A percentile compares a stretch with the other conserved stretches of the same genome.
Evolutionary conservation across 2,888 invertebrate genomes (phyloP).

Genomic region (Heliothis peltigera): DNA sequence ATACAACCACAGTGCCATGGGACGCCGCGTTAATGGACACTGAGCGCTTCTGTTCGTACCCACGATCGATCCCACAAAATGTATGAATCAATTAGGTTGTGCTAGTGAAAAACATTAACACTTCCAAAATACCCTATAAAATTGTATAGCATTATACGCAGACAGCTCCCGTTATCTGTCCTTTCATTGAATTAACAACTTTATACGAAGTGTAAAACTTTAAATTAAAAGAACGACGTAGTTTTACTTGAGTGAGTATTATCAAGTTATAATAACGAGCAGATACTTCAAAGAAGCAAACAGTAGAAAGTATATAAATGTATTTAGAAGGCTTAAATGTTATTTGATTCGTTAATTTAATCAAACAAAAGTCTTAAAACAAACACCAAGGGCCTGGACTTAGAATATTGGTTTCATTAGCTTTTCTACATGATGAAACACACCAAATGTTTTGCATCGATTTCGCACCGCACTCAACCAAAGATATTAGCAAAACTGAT

Average conservation of each 20-base stretch:
- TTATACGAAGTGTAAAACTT: constrained; percentile 59
- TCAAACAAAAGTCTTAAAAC: not conserved
- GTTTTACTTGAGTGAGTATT: constrained; percentile 41
- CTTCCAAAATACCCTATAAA: constrained; percentile 15
- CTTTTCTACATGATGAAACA: not conserved
- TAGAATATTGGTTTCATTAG: no score
- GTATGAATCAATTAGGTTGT: no score
- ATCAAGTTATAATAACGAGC: constrained; percentile 32
- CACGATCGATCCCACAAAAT: no score
- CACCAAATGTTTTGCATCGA: not conserved
- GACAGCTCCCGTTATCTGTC: not conserved
- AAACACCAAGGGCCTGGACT: not conserved
- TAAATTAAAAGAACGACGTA: constrained; percentile 62
- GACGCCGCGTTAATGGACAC: constrained; percentile 13
- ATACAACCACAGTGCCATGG: constrained; percentile 18
- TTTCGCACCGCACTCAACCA: not conserved
- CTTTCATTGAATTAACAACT: constrained; percentile 48
- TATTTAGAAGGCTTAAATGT: no score
- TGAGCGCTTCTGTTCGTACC: no score
- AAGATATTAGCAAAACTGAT: not conserved
- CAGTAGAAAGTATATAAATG: no score
- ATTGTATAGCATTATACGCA: not conserved
- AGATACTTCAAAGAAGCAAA: constrained; percentile 6
- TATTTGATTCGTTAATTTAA: no score
- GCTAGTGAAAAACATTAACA: not conserved